Base-by-base conservation (phyloP, 1,140 invertebrate species). In the Mya arenaria region DNA sequence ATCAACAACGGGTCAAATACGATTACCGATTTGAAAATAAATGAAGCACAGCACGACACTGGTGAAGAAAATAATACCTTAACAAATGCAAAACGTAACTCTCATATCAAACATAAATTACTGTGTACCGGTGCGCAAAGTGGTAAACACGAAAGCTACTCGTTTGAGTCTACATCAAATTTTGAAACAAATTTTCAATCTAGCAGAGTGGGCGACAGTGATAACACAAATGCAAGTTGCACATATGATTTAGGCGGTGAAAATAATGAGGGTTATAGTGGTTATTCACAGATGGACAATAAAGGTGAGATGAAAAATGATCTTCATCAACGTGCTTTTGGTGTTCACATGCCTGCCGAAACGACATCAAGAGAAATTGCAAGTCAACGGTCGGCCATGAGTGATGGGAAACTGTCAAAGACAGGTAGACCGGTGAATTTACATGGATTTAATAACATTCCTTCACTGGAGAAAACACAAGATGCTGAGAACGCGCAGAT, bases 261-360 rank as follows among this genome's bases (percentile, higher is more conserved):
- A 39, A 41, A 34, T 52, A 79, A 66, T 68, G 34, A 79, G n/a
- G 8, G 17, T 25, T 37, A 69, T 25, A n/a, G n/a, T n/a, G n/a
- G n/a, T n/a, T n/a, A n/a, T n/a, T n/a, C n/a, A n/a, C n/a, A n/a
- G n/a, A n/a, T n/a, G n/a, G n/a, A n/a, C n/a, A n/a, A n/a, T n/a
- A n/a, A n/a, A n/a, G n/a, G n/a, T n/a, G n/a, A 52, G 48, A 30
- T 72, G 69, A 74, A 58, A 74, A 74, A 74, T 74, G 72, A 19
- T 74, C 10, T 37, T 17, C 56, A 62, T 74, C 34, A 58, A 1
- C 34, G 55, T 5, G 13, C 30, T 34, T 30, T 62, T 39, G 72
- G 72, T 62, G 72, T 74, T 30, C 36, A 62, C 55, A 58, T 60
- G 56, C 55, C 72, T 19, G 23, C 36, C 34, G 72, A 74, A 23